Conservation (phyloP, 92 coral and sea anemone genomes). For the Parazoanthus swiftii region DNA sequence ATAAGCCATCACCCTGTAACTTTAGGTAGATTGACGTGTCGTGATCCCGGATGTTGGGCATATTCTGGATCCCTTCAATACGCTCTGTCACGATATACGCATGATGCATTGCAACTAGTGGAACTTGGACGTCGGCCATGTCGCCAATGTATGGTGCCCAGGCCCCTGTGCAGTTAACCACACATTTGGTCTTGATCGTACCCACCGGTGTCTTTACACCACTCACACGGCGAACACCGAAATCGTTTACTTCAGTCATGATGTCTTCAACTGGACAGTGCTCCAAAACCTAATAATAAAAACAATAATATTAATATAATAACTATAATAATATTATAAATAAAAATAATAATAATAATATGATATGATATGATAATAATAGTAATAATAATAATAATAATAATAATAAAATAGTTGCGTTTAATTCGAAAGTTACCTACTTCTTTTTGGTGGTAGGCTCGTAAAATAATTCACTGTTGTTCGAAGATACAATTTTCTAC, state of each 20-base stretch:
- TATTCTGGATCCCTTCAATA: conserved; percentile 94
- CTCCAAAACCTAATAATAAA: conserved; percentile 70
- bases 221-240: conserved; percentile 82
- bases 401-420: no score
- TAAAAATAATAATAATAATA: neutral
- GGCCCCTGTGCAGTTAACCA: conserved; percentile 91
- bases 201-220: conserved; percentile 85
- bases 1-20: conserved; percentile 97
- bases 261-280: conserved; percentile 90
- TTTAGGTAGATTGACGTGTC: conserved; percentile 94
- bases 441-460: no score
- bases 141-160: conserved; percentile 97
- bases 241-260: conserved; percentile 82
- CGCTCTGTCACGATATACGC: conserved; percentile 94
- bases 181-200: conserved; percentile 74
- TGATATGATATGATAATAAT: neutral
- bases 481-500: no score
- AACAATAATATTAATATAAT: no score
- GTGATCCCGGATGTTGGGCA: conserved; percentile 96
- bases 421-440: no score
- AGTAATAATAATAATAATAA: no score
- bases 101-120: conserved; percentile 93
- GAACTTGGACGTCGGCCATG: conserved; percentile 83
- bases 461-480: no score
- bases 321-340: no score